Evolutionary conservation across 2,113 vertebrate genomes (phyloP).

Genomic region (Pelobates fuscus): DNA sequence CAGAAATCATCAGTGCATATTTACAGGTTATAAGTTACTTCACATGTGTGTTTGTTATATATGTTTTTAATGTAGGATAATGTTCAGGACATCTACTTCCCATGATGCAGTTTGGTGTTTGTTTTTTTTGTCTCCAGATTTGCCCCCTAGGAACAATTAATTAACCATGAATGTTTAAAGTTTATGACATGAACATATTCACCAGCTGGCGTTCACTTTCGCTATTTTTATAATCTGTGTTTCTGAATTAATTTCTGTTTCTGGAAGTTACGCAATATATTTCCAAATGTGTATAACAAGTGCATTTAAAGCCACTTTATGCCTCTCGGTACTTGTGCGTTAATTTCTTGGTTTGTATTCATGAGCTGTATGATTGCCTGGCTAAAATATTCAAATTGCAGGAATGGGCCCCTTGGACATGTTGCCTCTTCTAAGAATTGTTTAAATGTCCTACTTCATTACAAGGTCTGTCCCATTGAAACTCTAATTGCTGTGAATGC

Average conservation of each 20-base stretch:
- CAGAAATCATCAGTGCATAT: too few relatives aligned
- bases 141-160: slow-evolving; percentile 7
- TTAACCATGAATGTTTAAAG: slow-evolving; percentile 18
- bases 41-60: too few relatives aligned
- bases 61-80: too few relatives aligned
- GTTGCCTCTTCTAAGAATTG: not conserved
- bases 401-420: not conserved
- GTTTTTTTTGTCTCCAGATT: not conserved
- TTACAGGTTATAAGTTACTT: too few relatives aligned
- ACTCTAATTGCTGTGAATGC: too few relatives aligned
- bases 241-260: slow-evolving; percentile 1
- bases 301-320: not conserved
- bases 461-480: too few relatives aligned
- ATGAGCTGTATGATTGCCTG: not conserved
- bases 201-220: slow-evolving; percentile 13
- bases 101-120: too few relatives aligned
- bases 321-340: not conserved
- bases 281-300: not conserved
- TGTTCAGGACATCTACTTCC: too few relatives aligned
- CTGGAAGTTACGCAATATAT: not conserved
- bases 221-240: slow-evolving; percentile 12
- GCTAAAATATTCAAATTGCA: not conserved
- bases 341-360: not conserved
- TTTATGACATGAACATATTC: not conserved
- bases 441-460: too few relatives aligned